These are phyloP conservation scores for Pilophorus perplexus DNA, from an alignment of 2,888 invertebrate genomes.

Conservation along the genomic window DNA sequence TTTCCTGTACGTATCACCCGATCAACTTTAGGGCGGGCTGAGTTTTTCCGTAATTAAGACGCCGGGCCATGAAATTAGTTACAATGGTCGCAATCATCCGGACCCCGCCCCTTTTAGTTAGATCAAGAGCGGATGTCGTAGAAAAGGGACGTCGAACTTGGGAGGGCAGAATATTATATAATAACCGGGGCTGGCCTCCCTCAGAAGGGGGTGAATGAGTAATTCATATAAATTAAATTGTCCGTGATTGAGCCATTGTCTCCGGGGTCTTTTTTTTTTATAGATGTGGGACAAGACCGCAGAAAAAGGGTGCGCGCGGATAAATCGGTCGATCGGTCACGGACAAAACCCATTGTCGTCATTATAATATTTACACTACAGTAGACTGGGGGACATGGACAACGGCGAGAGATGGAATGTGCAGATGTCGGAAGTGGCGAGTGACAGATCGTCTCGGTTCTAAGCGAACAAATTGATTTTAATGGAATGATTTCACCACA, in stretches of 20 bases:
- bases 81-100: constrained; percentile 27
- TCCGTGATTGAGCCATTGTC: constrained; percentile 36
- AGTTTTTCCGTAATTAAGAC: constrained; percentile 3
- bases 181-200: background rate
- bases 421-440: constrained; percentile 15
- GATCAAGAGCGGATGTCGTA: background rate
- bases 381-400: no score
- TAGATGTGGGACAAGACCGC: background rate
- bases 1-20: no score
- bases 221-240: constrained; percentile 41
- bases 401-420: background rate
- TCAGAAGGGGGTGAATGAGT: constrained; percentile 11
- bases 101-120: background rate
- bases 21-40: no score
- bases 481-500: no score
- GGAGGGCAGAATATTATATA: constrained; percentile 23
- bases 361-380: constrained; percentile 16
- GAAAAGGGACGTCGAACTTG: background rate
- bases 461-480: no score
- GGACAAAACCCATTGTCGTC: constrained; percentile 21
- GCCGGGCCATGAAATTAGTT: constrained; percentile 1
- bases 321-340: constrained; percentile 18
- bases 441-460: background rate
- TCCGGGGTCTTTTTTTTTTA: constrained; percentile 7
- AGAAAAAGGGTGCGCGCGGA: constrained; percentile 7